phyloP scores from a whole-genome alignment of 1,140 invertebrate genomes.

The Heliconius hewitsoni region DNA sequence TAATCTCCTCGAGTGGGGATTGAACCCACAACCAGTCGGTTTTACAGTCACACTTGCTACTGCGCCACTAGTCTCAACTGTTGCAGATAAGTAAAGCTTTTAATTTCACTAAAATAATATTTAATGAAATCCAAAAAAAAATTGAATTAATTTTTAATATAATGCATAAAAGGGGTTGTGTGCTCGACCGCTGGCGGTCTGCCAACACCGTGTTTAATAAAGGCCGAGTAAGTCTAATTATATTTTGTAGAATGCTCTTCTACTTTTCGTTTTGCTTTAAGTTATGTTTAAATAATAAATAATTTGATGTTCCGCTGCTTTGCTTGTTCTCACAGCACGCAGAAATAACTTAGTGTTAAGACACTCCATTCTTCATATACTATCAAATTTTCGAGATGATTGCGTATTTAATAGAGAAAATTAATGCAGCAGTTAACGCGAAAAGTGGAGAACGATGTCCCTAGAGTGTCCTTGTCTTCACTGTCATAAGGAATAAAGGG shows the following conservation, averaged over 20 bases:
- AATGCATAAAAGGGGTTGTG: not conserved
- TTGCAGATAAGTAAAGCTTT: not conserved
- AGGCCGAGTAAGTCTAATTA: not conserved
- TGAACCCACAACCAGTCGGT: no score
- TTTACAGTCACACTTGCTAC: no score
- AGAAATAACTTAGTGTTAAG: not conserved
- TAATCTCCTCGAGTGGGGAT: no score
- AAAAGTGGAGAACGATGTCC: no score
- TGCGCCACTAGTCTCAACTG: no score
- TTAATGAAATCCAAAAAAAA: not conserved
- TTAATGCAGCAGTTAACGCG: not conserved
- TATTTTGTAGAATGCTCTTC: conserved; percentile 1
- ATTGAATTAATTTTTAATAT: not conserved
- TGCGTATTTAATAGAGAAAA: not conserved
- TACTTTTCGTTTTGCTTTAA: not conserved
- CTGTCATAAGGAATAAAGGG: no score
- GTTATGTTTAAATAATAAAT: not conserved
- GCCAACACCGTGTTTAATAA: not conserved
- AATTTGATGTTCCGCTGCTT: not conserved
- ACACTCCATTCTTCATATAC: not conserved
- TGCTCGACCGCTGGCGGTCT: conserved; percentile 1
- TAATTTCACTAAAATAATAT: not conserved
- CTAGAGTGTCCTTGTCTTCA: no score
- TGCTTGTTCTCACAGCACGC: not conserved
- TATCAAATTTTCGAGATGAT: not conserved